Evolutionary conservation across 2,888 invertebrate species (phyloP), one percentile per base, ranked within the genome.

Genomic region (Sacculina carcini): DNA sequence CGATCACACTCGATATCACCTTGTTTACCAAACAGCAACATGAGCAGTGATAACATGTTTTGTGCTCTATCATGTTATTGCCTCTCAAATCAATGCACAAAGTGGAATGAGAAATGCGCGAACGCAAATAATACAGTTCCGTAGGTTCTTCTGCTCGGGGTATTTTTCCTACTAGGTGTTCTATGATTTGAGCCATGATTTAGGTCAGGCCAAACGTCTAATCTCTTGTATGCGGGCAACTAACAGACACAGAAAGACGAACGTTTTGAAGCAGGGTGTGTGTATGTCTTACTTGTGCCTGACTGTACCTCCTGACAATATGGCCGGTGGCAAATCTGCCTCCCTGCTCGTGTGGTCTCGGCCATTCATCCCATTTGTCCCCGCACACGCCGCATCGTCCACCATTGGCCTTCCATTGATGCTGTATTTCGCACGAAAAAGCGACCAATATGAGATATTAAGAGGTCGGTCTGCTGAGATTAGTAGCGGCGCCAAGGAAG

Each of bases 371-470:
- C 79, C 80, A 85, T 1, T 84, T 71, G 64, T 86, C 85, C 1
- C 85, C 85, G 60, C 85, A 85, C 50, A 83, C 74, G 2, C 86
- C 85, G 61, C 86, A 86, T 62, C 80, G 79, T 0, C 86, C 86
- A 2, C 70, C 75, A 61, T 86, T 85, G 52, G 68, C 73, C 59
- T 76, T 73, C 78, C 81, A 81, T 61, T 85, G 85, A 51, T 53
- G 39, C 55, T 55, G 53, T 3, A 34, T 34, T 2, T 34, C 36
- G 16, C 14, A 34, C 16, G 16, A 34, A 34, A 3, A 34, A 2
- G 2, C 2, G 16, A 3, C 36, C 14, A 34, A 16, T n/a, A 2
- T n/a, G 16, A n/a, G 3, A 16, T 34, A n/a, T 34, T n/a, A 12
- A 34, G n/a, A 34, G 34, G 12, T 34, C 26, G 14, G 23, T 9